These are phyloP conservation scores for Schrankia costaestrigalis DNA, from an alignment of 2,888 invertebrate genomes.

Conservation along the genomic window DNA sequence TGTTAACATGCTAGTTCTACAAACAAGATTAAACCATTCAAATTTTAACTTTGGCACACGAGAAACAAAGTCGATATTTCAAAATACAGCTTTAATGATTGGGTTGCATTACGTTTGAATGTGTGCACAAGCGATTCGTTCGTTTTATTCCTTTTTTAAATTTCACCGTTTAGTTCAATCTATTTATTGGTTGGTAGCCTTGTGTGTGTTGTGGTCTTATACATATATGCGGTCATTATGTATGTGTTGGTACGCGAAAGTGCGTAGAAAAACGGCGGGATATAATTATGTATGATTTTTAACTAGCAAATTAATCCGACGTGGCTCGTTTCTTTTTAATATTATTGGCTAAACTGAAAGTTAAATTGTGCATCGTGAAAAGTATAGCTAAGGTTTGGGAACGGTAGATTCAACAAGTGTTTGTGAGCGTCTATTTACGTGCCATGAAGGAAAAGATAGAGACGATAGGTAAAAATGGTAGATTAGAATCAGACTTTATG, in stretches of 20 bases:
- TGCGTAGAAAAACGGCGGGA: slow-evolving; percentile 75
- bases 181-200: slow-evolving; percentile 72
- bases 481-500: too few species aligned
- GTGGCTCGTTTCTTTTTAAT: slow-evolving; percentile 13
- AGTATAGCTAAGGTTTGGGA: too few species aligned
- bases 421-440: too few species aligned
- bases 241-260: slow-evolving; percentile 60
- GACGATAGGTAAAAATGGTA: too few species aligned
- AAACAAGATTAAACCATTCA: slow-evolving; percentile 32
- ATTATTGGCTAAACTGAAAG: slow-evolving; percentile 4
- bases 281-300: slow-evolving; percentile 61
- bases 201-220: slow-evolving; percentile 66
- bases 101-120: slow-evolving; percentile 60
- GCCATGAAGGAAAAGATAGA: too few species aligned
- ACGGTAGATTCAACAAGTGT: too few species aligned
- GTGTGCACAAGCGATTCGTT: slow-evolving; percentile 73
- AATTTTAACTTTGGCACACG: slow-evolving; percentile 38
- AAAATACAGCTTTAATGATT: slow-evolving; percentile 56
- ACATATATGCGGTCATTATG: slow-evolving; percentile 34
- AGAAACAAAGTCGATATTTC: slow-evolving; percentile 32
- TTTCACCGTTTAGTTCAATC: slow-evolving; percentile 81
- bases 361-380: background rate
- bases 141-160: slow-evolving; percentile 80
- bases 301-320: slow-evolving; percentile 36
- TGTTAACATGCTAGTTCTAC: slow-evolving; percentile 71